A percentile compares a stretch with the other conserved stretches of the same genome.
Evolutionary conservation across 2,797 vertebrate species (phyloP).

Genomic region (Sebastes taczanowskii): DNA sequence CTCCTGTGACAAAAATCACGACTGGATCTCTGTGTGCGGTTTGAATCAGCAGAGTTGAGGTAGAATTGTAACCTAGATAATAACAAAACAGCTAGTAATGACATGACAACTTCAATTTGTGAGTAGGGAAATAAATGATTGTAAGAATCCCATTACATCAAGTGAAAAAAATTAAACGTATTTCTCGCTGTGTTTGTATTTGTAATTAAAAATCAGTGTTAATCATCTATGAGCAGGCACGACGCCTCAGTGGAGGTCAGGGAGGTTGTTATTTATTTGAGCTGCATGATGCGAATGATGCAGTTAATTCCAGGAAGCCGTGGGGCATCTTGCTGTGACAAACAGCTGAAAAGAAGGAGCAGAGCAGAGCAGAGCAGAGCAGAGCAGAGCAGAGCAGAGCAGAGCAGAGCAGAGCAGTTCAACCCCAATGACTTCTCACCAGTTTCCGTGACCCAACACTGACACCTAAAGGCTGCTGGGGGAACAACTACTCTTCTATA

Average conservation of each 20-base stretch:
- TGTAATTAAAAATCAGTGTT: background rate
- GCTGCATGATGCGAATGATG: conserved; percentile 41
- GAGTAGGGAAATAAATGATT: background rate
- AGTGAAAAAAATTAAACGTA: background rate
- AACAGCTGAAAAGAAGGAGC: conserved; percentile 1
- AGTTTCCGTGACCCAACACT: conserved; percentile 61
- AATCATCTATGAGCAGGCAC: background rate
- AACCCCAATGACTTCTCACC: background rate
- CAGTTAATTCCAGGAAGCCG: conserved; percentile 26
- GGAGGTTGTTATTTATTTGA: conserved; percentile 22
- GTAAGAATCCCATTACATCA: background rate
- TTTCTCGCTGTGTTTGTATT: background rate
- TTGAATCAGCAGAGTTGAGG: background rate
- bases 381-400: background rate
- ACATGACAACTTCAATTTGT: background rate
- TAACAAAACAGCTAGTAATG: background rate
- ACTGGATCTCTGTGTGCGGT: background rate
- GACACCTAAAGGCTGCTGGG: conserved; percentile 71
- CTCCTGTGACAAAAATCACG: background rate
- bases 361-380: background rate
- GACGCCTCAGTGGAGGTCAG: background rate
- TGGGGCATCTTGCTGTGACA: conserved; percentile 15
- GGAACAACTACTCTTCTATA: conserved; percentile 8
- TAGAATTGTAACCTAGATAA: background rate
- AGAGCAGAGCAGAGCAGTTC: background rate